phyloP scores from a whole-genome alignment of 2,888 invertebrate genomes.

The Cephus pygmeus region DNA sequence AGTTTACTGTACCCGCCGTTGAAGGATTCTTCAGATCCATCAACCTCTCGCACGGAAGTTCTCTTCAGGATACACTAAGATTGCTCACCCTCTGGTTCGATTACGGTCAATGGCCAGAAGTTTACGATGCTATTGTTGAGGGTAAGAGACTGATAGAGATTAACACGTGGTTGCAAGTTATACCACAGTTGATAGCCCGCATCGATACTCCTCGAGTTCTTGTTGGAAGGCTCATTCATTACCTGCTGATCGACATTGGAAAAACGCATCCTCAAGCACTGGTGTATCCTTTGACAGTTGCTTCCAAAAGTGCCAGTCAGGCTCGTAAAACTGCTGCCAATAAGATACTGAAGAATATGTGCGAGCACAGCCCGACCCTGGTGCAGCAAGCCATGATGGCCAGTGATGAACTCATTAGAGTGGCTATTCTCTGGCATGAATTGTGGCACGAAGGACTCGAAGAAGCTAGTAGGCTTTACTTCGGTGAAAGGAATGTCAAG shows the following conservation, averaged over 20 bases:
- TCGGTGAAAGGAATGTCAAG: constrained; percentile 94
- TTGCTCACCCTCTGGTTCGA: constrained; percentile 98
- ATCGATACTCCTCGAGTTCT: constrained; percentile 93
- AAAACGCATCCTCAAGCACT: constrained; percentile 98
- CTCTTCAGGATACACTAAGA: constrained; percentile 96
- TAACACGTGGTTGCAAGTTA: constrained; percentile 99
- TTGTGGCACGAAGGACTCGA: constrained; percentile 98
- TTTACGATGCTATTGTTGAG: constrained; percentile 92
- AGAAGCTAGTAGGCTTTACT: constrained; percentile 93
- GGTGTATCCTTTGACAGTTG: constrained; percentile 97
- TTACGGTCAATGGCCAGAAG: constrained; percentile 93
- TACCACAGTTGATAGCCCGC: constrained; percentile 97
- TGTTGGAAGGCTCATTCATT: constrained; percentile 91
- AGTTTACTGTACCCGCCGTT: constrained; percentile 92
- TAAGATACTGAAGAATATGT: constrained; percentile 94
- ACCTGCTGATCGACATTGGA: constrained; percentile 94
- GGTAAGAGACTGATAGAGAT: constrained; percentile 95
- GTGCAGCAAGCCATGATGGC: constrained; percentile 98
- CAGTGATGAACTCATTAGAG: constrained; percentile 95
- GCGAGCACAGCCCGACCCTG: constrained; percentile 90
- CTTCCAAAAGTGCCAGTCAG: constrained; percentile 91
- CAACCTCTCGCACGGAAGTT: constrained; percentile 89
- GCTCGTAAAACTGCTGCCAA: constrained; percentile 91
- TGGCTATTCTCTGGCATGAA: constrained; percentile 99
- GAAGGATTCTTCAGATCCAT: constrained; percentile 97